phyloP scores from a whole-genome alignment of 2,888 invertebrate species.

The Adineta ricciae region DNA sequence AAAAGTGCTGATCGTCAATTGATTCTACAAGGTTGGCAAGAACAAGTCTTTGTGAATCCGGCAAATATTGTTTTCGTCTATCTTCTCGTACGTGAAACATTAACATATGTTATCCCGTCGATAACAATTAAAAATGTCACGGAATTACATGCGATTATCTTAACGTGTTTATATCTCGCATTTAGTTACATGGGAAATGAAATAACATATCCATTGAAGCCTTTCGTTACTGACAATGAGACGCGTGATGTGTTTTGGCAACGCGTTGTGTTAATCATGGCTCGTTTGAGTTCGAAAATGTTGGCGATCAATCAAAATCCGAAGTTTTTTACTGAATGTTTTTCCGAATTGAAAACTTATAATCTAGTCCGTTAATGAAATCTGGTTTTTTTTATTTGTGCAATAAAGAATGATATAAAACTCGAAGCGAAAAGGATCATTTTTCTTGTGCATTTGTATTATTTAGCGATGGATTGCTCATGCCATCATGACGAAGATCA shows the following conservation, averaged over 20 bases:
- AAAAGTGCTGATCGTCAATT: conserved; percentile 89
- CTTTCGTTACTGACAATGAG: conserved; percentile 83
- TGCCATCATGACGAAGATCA: not conserved
- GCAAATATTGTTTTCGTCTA: conserved; percentile 98
- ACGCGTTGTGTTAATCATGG: conserved; percentile 57
- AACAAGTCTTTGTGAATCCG: conserved; percentile 94
- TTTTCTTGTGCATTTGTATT: not conserved
- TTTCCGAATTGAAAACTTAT: conserved; percentile 76
- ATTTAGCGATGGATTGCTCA: not conserved
- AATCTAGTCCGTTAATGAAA: not conserved
- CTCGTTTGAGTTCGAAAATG: conserved; percentile 75
- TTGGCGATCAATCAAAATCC: conserved; percentile 93
- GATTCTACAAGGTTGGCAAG: conserved; percentile 95
- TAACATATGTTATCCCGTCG: conserved; percentile 44
- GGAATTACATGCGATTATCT: conserved; percentile 56
- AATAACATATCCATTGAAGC: conserved; percentile 96
- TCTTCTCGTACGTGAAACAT: conserved; percentile 86
- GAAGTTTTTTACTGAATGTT: conserved; percentile 93
- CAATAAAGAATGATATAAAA: not conserved
- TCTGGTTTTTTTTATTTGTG: not conserved
- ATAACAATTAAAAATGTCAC: conserved; percentile 37
- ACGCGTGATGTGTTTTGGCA: conserved; percentile 93
- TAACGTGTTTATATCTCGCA: conserved; percentile 92
- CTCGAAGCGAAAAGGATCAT: not conserved
- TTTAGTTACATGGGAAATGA: conserved; percentile 99